Evolutionary conservation across 2,113 vertebrate genomes (phyloP), one percentile per base, ranked within the genome.

Genomic region (Nothoprocta pentlandii): DNA sequence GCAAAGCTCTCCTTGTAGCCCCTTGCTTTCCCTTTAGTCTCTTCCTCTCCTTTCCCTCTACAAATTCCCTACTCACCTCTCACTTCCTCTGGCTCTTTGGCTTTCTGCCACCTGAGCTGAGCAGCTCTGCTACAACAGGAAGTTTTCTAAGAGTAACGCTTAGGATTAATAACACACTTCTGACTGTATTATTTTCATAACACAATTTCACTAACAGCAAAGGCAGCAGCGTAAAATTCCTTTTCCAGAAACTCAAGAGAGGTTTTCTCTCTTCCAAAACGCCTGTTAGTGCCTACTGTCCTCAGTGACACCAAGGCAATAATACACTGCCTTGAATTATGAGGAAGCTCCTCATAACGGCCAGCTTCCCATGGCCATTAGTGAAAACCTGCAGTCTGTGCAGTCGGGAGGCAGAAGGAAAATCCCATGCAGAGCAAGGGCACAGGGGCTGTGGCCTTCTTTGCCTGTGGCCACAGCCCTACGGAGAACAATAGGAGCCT

Each of bases 401-500:
- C 87, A 83, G 56, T 58, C 73, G 64, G 92, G 79, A 96, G 87
- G 42, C 75, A 91, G 87, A 95, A 82, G 66, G 90, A 85, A 94
- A 94, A 83, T 68, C 62, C 66, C 95, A 94, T 1, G 53, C 90
- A 77, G 88, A 90, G 89, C 74, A 89, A 95, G 79, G 93, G 82
- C 93, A 95, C 5, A 0, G 84, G 46, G 77, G 67, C 78, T 96
- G 90, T 75, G 84, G 88, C 83, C 90, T 92, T 26, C 95, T 86
- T 85, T 87, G 73, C 80, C 80, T 73, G 61, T 94, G 81, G 87
- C 83, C 92, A 87, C 90, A 79, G 82, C 49, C 77, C 84, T 80
- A 81, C 16, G 77, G 91, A 96, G 87, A 96, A 95, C 87, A 93
- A 94, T 80, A 90, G 84, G 73, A 80, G 49, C 71, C 53, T 81